Base-by-base conservation (phyloP, 2,888 invertebrate species). In the Rhimphoctona megacephalus region DNA sequence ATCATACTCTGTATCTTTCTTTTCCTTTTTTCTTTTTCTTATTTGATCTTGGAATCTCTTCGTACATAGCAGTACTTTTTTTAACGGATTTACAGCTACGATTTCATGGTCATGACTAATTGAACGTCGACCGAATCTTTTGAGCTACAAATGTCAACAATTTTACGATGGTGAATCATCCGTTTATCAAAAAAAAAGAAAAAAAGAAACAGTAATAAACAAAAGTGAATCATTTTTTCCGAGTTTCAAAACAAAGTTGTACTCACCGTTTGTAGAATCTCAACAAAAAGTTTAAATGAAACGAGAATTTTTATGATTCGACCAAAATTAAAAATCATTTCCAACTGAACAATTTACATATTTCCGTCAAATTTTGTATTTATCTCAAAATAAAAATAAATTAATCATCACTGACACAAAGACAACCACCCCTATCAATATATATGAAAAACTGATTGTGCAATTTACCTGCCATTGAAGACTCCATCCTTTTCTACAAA, bases 371-470 rank as follows among this genome's bases (percentile, higher is more conserved):
- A 46, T 46, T 46, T 46, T 14, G 3, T 49, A n/a, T 49, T 49
- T 5, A 19, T 49, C 17, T 17, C 14, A 7, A 61, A 14, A n/a
- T 39, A n/a, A 39, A n/a, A 39, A 67, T n/a, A 0, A 67, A 67
- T 36, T 2, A 46, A 46, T 9, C 22, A 17, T 30, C n/a, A 11
- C 8, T n/a, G 25, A 25, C 39, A 46, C 66, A 61, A 19, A 46
- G 22, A 6, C 17, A 46, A 82, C 74, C 79, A 33, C 74, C 54
- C 84, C 74, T 82, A 49, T 61, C 22, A 22, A 30, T 73, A 81
- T 22, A 61, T 17, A 36, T 64, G 33, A 33, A 19, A 43, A 25
- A 11, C 67, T 54, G 25, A 69, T 30, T 49, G 8, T n/a, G n/a
- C 7, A 64, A 57, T 19, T 57, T 46, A 69, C 43, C 43, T 36